Percentiles rank a stretch among this genome's conserved stretches.
These are phyloP conservation scores for Toxotes jaculatrix DNA, from an alignment of 2,113 vertebrate species.

Conservation along the genomic window DNA sequence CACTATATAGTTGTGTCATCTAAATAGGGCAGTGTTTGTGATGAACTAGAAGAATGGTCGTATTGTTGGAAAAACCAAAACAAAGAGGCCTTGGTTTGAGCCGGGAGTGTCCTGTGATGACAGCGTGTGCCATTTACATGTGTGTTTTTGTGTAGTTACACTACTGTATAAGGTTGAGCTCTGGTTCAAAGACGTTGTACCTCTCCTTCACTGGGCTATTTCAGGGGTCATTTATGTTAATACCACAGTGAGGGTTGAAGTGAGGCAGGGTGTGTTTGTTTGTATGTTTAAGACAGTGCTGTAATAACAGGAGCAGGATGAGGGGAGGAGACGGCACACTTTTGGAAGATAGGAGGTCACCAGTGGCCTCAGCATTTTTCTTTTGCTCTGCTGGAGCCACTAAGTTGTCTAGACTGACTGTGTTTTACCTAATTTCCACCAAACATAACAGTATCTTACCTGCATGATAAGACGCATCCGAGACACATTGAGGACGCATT, in stretches of 20 bases:
- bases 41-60: slow-evolving; percentile 52
- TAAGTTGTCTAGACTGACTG: slow-evolving; percentile 37
- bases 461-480: no score
- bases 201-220: slow-evolving; percentile 14
- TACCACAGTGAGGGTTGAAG: slow-evolving; percentile 31
- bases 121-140: slow-evolving; percentile 35
- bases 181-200: slow-evolving; percentile 56
- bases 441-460: background rate
- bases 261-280: slow-evolving; percentile 49
- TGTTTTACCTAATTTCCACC: slow-evolving; percentile 3
- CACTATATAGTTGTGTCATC: slow-evolving; percentile 44
- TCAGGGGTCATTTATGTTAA: slow-evolving; percentile 53
- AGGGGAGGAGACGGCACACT: slow-evolving; percentile 74
- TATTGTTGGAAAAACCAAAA: slow-evolving; percentile 73
- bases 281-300: slow-evolving; percentile 48
- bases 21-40: slow-evolving; percentile 68
- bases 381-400: slow-evolving; percentile 36
- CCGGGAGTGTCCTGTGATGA: slow-evolving; percentile 52
- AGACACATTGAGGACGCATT: no score
- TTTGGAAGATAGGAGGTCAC: slow-evolving; percentile 50
- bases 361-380: slow-evolving; percentile 35
- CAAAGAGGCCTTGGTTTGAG: slow-evolving; percentile 63
- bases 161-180: slow-evolving; percentile 39
- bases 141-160: slow-evolving; percentile 25
- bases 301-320: slow-evolving; percentile 69